A percentile compares a stretch with the other conserved stretches of the same genome.
These are phyloP conservation scores for Cyprinodon tularosa DNA, from an alignment of 2,113 vertebrate species.

Conservation along the genomic window DNA sequence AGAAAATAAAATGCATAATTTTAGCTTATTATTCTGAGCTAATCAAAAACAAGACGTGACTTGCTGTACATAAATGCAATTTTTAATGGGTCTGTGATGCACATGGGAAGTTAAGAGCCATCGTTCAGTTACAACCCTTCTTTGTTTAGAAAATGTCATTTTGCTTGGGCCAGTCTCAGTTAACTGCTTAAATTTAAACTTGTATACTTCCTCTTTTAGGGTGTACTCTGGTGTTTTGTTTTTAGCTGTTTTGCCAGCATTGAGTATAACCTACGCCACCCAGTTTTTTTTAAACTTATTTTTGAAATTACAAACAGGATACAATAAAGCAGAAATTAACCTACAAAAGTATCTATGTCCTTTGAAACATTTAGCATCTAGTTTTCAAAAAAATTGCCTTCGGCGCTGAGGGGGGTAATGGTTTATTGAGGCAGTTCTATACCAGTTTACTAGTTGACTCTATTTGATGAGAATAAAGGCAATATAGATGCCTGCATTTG, in stretches of 20 bases:
- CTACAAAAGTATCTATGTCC: neutral
- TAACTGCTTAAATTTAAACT: neutral
- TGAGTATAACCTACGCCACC: neutral
- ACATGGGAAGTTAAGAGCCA: no score
- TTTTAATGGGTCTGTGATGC: no score
- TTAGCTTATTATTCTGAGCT: no score
- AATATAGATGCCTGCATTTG: no score
- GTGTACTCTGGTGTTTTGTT: neutral
- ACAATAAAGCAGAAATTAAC: neutral
- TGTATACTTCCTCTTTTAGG: neutral
- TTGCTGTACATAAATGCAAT: no score
- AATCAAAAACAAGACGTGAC: no score
- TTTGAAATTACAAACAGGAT: neutral
- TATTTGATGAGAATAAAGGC: neutral
- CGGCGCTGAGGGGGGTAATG: no score
- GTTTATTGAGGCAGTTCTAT: no score
- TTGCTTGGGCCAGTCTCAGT: no score
- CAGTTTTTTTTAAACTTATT: neutral
- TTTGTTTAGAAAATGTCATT: no score
- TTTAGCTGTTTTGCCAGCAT: neutral
- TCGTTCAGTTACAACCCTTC: no score
- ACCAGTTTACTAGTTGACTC: neutral
- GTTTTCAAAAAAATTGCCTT: neutral
- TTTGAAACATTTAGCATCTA: neutral
- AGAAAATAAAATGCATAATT: no score